Evolutionary conservation across 2,888 invertebrate genomes (phyloP), one percentile per base, ranked within the genome.

Genomic region (Lasioglossum vierecki): DNA sequence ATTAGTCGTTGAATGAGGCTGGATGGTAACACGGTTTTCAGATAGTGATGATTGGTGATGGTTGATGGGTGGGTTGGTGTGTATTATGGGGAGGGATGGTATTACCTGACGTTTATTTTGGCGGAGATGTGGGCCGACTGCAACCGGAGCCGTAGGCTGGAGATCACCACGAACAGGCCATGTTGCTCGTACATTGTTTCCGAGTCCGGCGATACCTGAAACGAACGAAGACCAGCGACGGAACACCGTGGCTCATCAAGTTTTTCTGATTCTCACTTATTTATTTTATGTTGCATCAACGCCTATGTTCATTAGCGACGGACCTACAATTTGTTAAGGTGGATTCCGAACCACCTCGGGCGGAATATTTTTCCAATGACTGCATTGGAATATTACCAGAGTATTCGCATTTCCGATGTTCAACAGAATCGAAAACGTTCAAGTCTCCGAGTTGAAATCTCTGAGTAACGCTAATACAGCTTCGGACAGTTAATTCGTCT

Each of bases 111-210:
- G 91, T 93, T 93, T 84, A 95, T 94, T 91, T 91, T 93, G 72
- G 93, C 94, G 79, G 91, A 83, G 79, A 95, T 90, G 88, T 95
- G 95, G 87, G 93, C 91, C 49, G 95, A 94, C 80, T 94, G 92
- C 63, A 95, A 92, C 85, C 95, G 94, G 57, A 95, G 91, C 66
- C 95, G 93, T 76, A 95, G 92, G 81, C 95, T 95, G 77, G 95
- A 94, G 26, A 94, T 92, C 26, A 95, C 94, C 72, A 94, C 94
- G 83, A 94, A 90, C 82, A 95, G 93, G 35, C 95, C 95, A 85
- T 95, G 94, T 71, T 93, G 92, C 83, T 94, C 93, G 79, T 93
- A 91, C 76, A 91, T 79, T 68, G 88, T 91, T 57, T 95, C 95
- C 80, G 95, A 94, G 82, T 94, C 94, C 18, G 95, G 91, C 60